phyloP scores from a whole-genome alignment of 1,140 invertebrate species.

The Laupala kohalensis region DNA sequence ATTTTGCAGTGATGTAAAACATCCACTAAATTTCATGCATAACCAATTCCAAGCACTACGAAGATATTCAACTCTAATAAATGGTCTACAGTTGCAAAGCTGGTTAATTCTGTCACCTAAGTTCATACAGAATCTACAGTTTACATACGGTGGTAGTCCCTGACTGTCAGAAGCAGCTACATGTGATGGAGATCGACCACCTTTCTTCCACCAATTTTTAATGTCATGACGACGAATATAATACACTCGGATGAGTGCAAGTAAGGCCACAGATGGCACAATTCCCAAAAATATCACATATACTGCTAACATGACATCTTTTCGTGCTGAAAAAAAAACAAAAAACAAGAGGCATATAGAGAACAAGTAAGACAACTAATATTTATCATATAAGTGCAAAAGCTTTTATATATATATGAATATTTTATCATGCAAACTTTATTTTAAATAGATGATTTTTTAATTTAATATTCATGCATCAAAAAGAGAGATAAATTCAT shows the following conservation, averaged over 20 bases:
- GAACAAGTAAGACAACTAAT: too few relatives aligned
- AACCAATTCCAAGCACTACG: not conserved
- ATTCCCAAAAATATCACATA: conserved; percentile 75
- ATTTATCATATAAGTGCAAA: too few relatives aligned
- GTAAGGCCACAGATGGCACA: conserved; percentile 49
- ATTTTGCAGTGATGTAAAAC: not conserved
- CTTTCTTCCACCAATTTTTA: conserved; percentile 45
- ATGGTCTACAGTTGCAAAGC: not conserved
- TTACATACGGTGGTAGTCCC: conserved; percentile 5
- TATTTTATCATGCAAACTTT: too few relatives aligned
- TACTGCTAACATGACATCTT: conserved; percentile 56
- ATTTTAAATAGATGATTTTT: too few relatives aligned
- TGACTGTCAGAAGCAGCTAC: not conserved
- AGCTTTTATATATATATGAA: too few relatives aligned
- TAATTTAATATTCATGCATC: too few relatives aligned
- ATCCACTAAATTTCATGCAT: not conserved
- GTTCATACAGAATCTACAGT: not conserved
- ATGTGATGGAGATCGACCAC: not conserved
- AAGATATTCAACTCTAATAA: not conserved
- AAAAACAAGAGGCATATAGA: too few relatives aligned
- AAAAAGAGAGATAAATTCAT: too few relatives aligned
- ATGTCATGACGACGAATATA: conserved; percentile 45
- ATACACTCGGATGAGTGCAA: conserved; percentile 57
- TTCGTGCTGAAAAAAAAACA: conserved; percentile 43
- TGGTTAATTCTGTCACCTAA: not conserved